A percentile compares a stretch with the other conserved stretches of the same genome.
phyloP scores from a whole-genome alignment of 1,140 invertebrate species.

The Hermetia illucens region DNA sequence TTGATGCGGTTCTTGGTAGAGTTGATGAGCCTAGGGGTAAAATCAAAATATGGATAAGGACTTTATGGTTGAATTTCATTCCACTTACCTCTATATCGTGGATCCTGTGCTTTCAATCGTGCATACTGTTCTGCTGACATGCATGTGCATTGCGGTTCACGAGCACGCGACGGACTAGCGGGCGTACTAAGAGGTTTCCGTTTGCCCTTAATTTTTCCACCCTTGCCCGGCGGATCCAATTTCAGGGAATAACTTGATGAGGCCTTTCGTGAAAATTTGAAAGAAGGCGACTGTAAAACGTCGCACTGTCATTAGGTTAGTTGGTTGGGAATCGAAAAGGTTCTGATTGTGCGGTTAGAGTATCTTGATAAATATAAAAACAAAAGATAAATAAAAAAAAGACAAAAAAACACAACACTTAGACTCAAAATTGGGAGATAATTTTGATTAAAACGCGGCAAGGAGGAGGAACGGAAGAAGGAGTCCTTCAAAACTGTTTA shows the following conservation, averaged over 20 bases:
- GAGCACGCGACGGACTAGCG: slow-evolving; percentile 75
- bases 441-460: too few species aligned
- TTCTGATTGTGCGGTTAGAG: slow-evolving; percentile 32
- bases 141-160: slow-evolving; percentile 85
- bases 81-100: slow-evolving; percentile 49
- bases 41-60: too few species aligned
- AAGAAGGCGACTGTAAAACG: slow-evolving; percentile 83
- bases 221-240: slow-evolving; percentile 74
- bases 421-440: too few species aligned
- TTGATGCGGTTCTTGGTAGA: slow-evolving; percentile 59
- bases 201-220: slow-evolving; percentile 69
- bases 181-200: slow-evolving; percentile 85
- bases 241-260: slow-evolving; percentile 91
- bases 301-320: slow-evolving; percentile 40
- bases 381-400: too few species aligned
- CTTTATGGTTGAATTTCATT: slow-evolving; percentile 5
- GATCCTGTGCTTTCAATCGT: slow-evolving; percentile 66
- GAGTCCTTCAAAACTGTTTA: too few species aligned
- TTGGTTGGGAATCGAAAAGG: slow-evolving; percentile 32
- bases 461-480: too few species aligned
- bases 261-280: slow-evolving; percentile 94
- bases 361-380: too few species aligned
- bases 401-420: too few species aligned
- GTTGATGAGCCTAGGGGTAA: slow-evolving; percentile 65
- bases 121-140: slow-evolving; percentile 89